Conservation (phyloP, 1,140 invertebrate species). For the Heliconius hermathena region DNA sequence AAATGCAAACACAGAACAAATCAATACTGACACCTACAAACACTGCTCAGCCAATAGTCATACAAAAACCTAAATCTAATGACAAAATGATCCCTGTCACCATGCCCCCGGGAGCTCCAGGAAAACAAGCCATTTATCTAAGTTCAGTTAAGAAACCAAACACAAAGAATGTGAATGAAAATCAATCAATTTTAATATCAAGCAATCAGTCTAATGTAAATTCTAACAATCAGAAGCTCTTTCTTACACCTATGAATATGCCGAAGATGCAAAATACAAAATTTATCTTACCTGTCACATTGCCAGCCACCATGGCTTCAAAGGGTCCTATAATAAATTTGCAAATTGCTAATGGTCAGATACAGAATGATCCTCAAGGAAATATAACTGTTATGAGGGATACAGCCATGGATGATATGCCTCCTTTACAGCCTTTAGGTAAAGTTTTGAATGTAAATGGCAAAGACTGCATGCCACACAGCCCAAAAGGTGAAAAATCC, state of each 20-base stretch:
- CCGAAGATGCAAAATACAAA: constrained; percentile 77
- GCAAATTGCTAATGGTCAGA: constrained; percentile 80
- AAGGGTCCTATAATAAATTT: constrained; percentile 79
- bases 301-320: constrained; percentile 75
- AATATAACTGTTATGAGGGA: constrained; percentile 81
- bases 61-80: constrained; percentile 76
- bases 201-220: constrained; percentile 71
- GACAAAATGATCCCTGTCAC: constrained; percentile 77
- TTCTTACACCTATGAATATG: constrained; percentile 76
- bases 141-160: constrained; percentile 71
- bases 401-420: constrained; percentile 64
- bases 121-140: constrained; percentile 73
- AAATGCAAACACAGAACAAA: constrained; percentile 61
- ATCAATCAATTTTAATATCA: constrained; percentile 76
- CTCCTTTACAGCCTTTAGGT: constrained; percentile 69
- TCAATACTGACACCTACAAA: constrained; percentile 69
- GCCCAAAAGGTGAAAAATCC: constrained; percentile 64
- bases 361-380: constrained; percentile 79
- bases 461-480: constrained; percentile 64
- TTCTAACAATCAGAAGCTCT: constrained; percentile 76
- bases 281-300: constrained; percentile 73
- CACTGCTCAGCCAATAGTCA: constrained; percentile 73
- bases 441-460: constrained; percentile 65
- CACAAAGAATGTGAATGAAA: constrained; percentile 60
- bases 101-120: constrained; percentile 61